Evolutionary conservation across 2,797 vertebrate species (phyloP).

Genomic region (Pseudochirops cupreus): DNA sequence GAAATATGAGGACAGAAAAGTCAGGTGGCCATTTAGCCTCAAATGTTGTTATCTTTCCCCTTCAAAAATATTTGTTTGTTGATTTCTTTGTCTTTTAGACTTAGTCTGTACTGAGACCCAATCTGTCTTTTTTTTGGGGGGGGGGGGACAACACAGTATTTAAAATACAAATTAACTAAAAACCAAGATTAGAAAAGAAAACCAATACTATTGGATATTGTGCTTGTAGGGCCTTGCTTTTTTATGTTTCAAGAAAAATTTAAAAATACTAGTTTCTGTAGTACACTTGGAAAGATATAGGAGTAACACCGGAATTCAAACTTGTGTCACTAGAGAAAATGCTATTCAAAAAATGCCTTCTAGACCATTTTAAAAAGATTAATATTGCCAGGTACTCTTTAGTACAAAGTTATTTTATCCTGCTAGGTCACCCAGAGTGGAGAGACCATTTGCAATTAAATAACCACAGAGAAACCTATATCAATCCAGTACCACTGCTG

Average conservation of each 20-base stretch:
- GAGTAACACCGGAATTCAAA: background rate
- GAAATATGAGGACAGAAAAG: background rate
- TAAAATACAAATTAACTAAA: conserved; percentile 27
- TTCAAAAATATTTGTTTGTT: conserved; percentile 42
- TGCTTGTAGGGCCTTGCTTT: conserved; percentile 9
- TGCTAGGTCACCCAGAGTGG: background rate
- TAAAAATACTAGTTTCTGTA: conserved; percentile 23
- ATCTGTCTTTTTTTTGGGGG: conserved; percentile 3
- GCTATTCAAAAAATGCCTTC: conserved; percentile 17
- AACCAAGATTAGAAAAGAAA: conserved; percentile 35
- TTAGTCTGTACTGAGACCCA: conserved; percentile 37
- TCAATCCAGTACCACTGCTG: background rate
- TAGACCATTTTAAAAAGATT: conserved; percentile 36
- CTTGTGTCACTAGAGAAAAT: conserved; percentile 24
- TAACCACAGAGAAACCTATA: background rate
- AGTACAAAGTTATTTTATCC: background rate
- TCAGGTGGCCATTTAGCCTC: background rate
- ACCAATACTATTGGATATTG: conserved; percentile 13
- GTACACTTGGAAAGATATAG: conserved; percentile 37
- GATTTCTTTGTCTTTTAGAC: conserved; percentile 26
- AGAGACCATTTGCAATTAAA: background rate
- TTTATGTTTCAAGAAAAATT: background rate
- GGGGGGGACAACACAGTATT: background rate
- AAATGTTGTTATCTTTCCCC: conserved; percentile 1
- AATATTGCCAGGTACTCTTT: conserved; percentile 7